Base-by-base conservation (phyloP, 2,113 vertebrate genomes). In the Neopipo cinnamomea region DNA sequence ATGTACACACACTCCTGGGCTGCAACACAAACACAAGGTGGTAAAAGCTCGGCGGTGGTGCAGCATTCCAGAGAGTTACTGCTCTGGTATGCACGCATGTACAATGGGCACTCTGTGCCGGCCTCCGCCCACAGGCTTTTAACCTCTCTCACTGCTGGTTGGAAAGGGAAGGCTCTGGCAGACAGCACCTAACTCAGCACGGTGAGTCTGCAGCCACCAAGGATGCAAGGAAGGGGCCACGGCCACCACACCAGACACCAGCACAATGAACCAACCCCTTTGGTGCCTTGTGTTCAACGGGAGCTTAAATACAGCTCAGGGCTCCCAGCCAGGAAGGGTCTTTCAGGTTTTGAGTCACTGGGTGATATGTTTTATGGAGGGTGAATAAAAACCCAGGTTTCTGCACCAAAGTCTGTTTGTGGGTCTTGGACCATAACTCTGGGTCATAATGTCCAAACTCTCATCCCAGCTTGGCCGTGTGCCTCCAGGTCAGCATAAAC, bases 11-110 rank as follows among this genome's bases (percentile, higher is more conserved):
- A 12, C 89, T 91, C 31, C 53, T 52, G 73, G 46, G 19, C 93
- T 53, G 75, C 86, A 96, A 88, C 93, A 95, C 93, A 91, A 94
- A 92, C 21, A 96, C 68, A 95, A 97, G 96, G 96, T 96, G 95
- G 93, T 97, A 95, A 96, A 93, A 67, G 27, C 83, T 96, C 56
- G 2, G 91, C 59, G 2, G 91, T 12, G 5, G 79, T 97, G 94
- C 97, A 96, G 95, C 96, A 97, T 97, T 97, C 97, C 97, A 96
- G 95, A 91, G 97, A 96, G 96, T 41, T 92, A 90, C 95, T 91
- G 85, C 93, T 96, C 82, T 94, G 77, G 96, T 96, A 96, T 95
- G 94, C 94, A 79, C 6, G 27, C 93, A 95, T 61, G 24, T 95
- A 98, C 97, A 98, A 97, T 96, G 95, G 94, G 91, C 87, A 96